Evolutionary conservation across 2,113 vertebrate species (phyloP).

Genomic region (Himantopus leucocephalus): DNA sequence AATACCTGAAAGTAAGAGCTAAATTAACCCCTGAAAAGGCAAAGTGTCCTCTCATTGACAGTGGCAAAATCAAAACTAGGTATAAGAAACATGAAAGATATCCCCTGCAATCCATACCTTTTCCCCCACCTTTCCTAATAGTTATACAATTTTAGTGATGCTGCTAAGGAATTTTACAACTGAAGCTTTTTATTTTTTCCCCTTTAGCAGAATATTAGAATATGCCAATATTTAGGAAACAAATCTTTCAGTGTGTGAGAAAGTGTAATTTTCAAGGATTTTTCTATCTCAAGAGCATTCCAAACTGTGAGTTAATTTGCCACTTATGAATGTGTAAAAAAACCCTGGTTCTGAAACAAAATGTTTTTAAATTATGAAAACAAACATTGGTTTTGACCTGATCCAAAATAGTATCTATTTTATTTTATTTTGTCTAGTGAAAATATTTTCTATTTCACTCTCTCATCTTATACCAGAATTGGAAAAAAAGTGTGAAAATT

Average conservation of each 20-base stretch:
- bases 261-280: background rate
- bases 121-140: background rate
- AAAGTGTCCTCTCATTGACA: background rate
- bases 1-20: background rate
- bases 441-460: background rate
- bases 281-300: background rate
- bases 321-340: background rate
- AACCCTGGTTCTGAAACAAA: background rate
- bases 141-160: background rate
- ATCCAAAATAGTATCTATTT: constrained; percentile 1
- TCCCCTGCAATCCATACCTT: background rate
- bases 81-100: background rate
- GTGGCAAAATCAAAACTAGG: background rate
- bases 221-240: background rate
- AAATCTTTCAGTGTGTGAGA: background rate
- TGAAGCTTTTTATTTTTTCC: background rate
- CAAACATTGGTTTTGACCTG: background rate
- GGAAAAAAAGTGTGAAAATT: background rate
- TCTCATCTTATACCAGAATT: background rate
- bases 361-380: background rate
- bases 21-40: background rate
- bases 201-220: background rate
- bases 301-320: constrained; percentile 12
- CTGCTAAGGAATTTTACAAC: background rate
- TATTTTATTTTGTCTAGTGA: constrained; percentile 11